Percentiles rank a stretch among this genome's conserved stretches.
These are phyloP conservation scores for Drosophila percnosoma DNA, from an alignment of 2,888 invertebrate genomes.

Conservation along the genomic window DNA sequence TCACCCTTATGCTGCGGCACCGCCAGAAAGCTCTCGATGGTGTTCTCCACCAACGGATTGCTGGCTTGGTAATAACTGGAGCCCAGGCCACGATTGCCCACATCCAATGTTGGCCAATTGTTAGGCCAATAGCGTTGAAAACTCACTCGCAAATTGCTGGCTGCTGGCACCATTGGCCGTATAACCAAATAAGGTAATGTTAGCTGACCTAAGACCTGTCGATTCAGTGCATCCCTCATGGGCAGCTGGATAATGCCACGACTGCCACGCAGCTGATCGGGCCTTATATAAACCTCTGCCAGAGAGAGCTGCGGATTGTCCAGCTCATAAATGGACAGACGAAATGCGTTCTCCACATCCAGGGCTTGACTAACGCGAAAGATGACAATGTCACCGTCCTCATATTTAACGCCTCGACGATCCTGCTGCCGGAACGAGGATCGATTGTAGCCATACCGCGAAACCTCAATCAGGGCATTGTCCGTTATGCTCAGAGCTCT, in stretches of 20 bases:
- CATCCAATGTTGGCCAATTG: slow-evolving; percentile 94
- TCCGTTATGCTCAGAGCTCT: slow-evolving; percentile 45
- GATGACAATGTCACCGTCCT: slow-evolving; percentile 61
- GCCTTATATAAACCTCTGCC: slow-evolving; percentile 94
- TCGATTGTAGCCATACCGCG: slow-evolving; percentile 66
- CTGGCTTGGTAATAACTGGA: slow-evolving; percentile 91
- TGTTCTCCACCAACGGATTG: slow-evolving; percentile 93
- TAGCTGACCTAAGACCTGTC: slow-evolving; percentile 91
- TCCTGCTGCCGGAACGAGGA: slow-evolving; percentile 63
- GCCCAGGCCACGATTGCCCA: slow-evolving; percentile 97
- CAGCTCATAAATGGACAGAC: slow-evolving; percentile 60
- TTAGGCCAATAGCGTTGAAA: slow-evolving; percentile 94
- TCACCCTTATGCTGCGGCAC: slow-evolving; percentile 97
- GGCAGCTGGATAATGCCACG: slow-evolving; percentile 90
- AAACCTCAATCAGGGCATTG: slow-evolving; percentile 71
- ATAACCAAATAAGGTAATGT: slow-evolving; percentile 87
- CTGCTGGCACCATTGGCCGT: slow-evolving; percentile 78
- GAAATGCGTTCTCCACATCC: slow-evolving; percentile 58
- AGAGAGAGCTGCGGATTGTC: slow-evolving; percentile 76
- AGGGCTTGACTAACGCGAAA: slow-evolving; percentile 73
- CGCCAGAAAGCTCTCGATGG: slow-evolving; percentile 95
- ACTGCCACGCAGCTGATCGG: slow-evolving; percentile 90
- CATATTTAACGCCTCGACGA: slow-evolving; percentile 66
- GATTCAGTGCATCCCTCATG: slow-evolving; percentile 87
- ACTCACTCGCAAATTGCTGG: slow-evolving; percentile 91